Evolutionary conservation across 2,113 vertebrate genomes (phyloP), one percentile per base, ranked within the genome.

Genomic region (Tapirus terrestris): DNA sequence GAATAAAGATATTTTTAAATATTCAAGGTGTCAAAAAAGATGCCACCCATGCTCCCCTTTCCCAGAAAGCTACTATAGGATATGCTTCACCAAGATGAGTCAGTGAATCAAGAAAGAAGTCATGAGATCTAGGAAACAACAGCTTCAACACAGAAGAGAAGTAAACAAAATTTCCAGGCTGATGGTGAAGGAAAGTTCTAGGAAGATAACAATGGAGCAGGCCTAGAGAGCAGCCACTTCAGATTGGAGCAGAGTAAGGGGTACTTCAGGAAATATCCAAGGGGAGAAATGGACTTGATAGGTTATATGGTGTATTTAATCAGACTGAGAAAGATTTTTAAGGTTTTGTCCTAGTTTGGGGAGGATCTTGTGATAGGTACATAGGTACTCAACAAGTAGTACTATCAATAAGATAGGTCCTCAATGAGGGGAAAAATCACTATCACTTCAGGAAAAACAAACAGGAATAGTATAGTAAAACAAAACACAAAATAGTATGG

Each of bases 1-100:
- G 17, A 94, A 91, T 86, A 81, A 86, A 91, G 36, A 17, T 77
- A 61, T 88, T 61, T 87, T 76, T 75, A 88, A 70, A 77, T 87
- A 94, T 53, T 75, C 68, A 77, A 31, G n/a, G 10, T 77, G 8
- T 92, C 77, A 95, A 61, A 83, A 96, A 91, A 70, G 60, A 53
- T 61, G 53, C 27, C 21, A 43, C 13, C n/a, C 43, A 45, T n/a
- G 39, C n/a, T 21, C 3, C 17, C 14, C 20, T 82, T 83, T 45
- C 45, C 23, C 56, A 83, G 77, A 72, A 89, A 92, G 31, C 65
- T 85, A 3, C 70, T 92, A 11, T 6, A 45, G 45, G n/a, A 68
- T 77, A 39, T 70, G 31, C 1, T 53, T 21, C 48, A 39, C 72
- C 79, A 67, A 72, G 61, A 77, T 65, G 70, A 75, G 60, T 27